Percentiles rank a stretch among this genome's conserved stretches.
Conservation (phyloP, 1,140 invertebrate genomes). For the Pachypeltis micranthus region DNA sequence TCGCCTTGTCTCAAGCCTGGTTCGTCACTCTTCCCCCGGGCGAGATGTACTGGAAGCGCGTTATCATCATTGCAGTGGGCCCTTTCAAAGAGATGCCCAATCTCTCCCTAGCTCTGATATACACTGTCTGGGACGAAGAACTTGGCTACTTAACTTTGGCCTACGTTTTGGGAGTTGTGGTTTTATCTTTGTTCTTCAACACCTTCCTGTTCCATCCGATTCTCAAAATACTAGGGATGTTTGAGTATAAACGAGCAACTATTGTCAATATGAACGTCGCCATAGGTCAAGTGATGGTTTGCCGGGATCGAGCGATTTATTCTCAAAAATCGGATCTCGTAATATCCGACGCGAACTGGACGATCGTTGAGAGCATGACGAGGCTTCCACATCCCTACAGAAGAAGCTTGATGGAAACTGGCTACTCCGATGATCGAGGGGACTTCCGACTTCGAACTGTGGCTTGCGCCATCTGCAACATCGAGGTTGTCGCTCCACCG, state of each 20-base stretch:
- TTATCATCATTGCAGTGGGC: neutral
- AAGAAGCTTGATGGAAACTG: neutral
- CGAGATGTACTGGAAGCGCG: neutral
- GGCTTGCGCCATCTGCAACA: neutral
- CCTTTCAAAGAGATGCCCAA: neutral
- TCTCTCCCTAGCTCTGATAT: neutral
- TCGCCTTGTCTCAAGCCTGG: neutral
- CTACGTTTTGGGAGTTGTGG: neutral
- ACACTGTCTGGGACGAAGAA: neutral
- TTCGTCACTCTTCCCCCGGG: neutral
- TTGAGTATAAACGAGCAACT: neutral
- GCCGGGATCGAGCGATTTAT: neutral
- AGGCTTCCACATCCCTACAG: neutral
- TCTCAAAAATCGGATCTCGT: neutral
- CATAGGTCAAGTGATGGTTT: neutral
- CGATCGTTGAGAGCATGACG: neutral
- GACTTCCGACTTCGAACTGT: neutral
- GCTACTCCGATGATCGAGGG: neutral
- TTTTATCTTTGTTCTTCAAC: neutral
- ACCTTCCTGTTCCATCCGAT: neutral
- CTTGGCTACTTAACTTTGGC: neutral
- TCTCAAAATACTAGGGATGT: neutral
- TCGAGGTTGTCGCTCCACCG: neutral
- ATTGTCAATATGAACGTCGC: constrained; percentile 1
- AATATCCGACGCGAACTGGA: constrained; percentile 2